phyloP scores from a whole-genome alignment of 2,888 invertebrate species.

The Lycocerus yunnanus region DNA sequence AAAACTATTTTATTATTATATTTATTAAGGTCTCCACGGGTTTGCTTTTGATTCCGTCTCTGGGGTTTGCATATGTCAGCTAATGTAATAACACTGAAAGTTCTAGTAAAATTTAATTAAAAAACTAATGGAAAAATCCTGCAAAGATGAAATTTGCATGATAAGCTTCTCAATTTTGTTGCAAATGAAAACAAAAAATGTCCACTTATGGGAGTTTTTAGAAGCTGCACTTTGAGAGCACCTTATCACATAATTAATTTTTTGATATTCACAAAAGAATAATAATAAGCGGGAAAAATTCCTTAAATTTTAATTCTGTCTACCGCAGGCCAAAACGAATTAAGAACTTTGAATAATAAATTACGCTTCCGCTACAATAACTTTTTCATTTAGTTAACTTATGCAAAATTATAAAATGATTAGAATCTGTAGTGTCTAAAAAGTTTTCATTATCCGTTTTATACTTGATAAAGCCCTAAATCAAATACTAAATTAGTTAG shows the following conservation, averaged over 20 bases:
- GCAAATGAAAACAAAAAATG: neutral
- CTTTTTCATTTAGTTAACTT: constrained; percentile 15
- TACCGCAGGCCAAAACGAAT: neutral
- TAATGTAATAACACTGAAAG: neutral
- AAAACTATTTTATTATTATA: no score
- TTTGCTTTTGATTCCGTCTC: no score
- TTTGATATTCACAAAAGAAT: neutral
- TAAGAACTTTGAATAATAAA: constrained; percentile 13
- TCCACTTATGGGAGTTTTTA: neutral
- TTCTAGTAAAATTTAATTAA: neutral
- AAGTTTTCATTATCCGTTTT: constrained; percentile 14
- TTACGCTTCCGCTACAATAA: constrained; percentile 15
- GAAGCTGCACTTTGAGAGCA: neutral
- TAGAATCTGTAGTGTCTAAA: constrained; percentile 11
- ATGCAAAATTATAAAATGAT: constrained; percentile 17
- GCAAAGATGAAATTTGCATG: neutral
- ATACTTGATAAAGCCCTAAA: constrained; percentile 18
- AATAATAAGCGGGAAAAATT: neutral
- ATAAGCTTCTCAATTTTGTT: neutral
- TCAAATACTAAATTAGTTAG: constrained; percentile 33
- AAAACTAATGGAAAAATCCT: neutral
- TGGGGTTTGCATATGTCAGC: neutral
- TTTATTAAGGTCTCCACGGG: no score
- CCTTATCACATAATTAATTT: neutral
- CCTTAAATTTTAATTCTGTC: neutral